phyloP scores from a whole-genome alignment of 2,113 vertebrate genomes.

The Triplophysa dalaica region DNA sequence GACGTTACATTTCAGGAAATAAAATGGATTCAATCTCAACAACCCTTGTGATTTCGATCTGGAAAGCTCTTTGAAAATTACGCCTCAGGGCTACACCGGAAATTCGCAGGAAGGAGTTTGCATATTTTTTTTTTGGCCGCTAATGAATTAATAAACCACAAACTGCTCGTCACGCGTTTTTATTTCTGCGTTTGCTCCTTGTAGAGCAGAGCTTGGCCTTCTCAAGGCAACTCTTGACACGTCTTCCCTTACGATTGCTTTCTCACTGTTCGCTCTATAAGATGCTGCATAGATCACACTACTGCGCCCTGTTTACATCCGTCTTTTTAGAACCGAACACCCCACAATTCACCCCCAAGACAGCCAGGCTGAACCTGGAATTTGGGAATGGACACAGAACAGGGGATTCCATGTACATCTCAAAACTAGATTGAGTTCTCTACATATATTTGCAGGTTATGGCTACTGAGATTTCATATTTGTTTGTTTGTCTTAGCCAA shows the following conservation, averaged over 20 bases:
- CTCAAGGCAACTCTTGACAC: conserved; percentile 57
- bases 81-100: conserved; percentile 5
- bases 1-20: conserved; percentile 36
- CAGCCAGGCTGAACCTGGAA: conserved; percentile 27
- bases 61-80: conserved; percentile 21
- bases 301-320: conserved; percentile 52
- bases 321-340: conserved; percentile 45
- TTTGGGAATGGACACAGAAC: not conserved
- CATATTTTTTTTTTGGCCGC: conserved; percentile 19
- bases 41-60: conserved; percentile 9
- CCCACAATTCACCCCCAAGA: conserved; percentile 29
- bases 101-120: conserved; percentile 6
- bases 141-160: conserved; percentile 31
- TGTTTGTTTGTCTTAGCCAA: not conserved
- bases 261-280: conserved; percentile 37
- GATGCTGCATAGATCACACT: conserved; percentile 54
- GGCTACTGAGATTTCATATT: not conserved
- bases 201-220: conserved; percentile 45
- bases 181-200: conserved; percentile 14
- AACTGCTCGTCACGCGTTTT: not conserved
- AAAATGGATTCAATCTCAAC: conserved; percentile 20
- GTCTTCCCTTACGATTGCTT: conserved; percentile 47
- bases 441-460: not conserved
- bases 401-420: not conserved
- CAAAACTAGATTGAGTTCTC: conserved; percentile 1